These are phyloP conservation scores for Galerucella pusilla DNA, from an alignment of 2,888 invertebrate genomes.

Conservation along the genomic window DNA sequence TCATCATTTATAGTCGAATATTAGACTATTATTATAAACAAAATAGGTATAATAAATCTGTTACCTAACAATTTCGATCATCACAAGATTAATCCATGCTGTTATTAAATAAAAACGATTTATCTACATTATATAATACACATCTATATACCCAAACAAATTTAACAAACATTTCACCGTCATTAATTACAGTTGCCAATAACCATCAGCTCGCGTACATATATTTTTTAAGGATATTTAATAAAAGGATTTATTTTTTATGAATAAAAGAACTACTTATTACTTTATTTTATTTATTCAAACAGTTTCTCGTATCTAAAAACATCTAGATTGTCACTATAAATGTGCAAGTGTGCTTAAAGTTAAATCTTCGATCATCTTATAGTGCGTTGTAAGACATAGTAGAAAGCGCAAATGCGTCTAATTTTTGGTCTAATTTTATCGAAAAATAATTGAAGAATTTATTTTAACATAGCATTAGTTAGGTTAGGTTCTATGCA, in stretches of 20 bases:
- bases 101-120: neutral
- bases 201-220: neutral
- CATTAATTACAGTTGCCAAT: neutral
- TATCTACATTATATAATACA: neutral
- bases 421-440: too few relatives aligned
- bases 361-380: neutral
- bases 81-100: neutral
- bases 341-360: constrained; percentile 13
- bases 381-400: neutral
- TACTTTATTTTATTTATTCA: neutral
- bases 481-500: too few relatives aligned
- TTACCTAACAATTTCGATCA: neutral
- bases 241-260: neutral
- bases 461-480: too few relatives aligned
- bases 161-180: neutral
- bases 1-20: neutral
- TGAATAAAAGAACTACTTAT: constrained; percentile 10
- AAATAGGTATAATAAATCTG: neutral
- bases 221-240: neutral
- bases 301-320: constrained; percentile 8
- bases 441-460: too few relatives aligned
- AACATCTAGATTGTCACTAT: constrained; percentile 29
- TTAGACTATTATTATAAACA: neutral
- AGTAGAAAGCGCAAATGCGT: too few relatives aligned
- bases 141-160: too few relatives aligned